Conservation (phyloP, 2,888 invertebrate genomes). For the Cheilosia impressa region DNA sequence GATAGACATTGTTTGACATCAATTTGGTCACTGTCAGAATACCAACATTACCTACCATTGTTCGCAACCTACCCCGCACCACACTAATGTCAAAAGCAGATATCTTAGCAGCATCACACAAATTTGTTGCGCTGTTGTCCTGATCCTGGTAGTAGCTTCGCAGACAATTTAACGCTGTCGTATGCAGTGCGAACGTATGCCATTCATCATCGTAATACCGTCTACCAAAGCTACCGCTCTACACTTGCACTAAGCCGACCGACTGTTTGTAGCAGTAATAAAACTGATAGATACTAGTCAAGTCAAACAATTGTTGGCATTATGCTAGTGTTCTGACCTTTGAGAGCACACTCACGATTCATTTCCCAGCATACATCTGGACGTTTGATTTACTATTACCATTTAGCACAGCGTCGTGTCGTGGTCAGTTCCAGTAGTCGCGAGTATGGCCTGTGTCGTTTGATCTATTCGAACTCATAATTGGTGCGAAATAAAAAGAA, state of each 20-base stretch:
- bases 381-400: slow-evolving; percentile 8
- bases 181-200: not conserved
- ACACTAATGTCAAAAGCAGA: no score
- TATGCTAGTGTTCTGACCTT: slow-evolving; percentile 53
- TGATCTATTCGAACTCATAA: slow-evolving; percentile 33
- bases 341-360: slow-evolving; percentile 43
- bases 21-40: no score
- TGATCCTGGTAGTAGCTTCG: no score
- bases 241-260: not conserved
- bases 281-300: not conserved
- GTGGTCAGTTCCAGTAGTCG: slow-evolving; percentile 6
- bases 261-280: not conserved
- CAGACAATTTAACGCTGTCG: not conserved
- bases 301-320: slow-evolving; percentile 37
- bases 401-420: not conserved
- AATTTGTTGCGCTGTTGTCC: no score
- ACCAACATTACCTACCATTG: no score
- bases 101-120: no score
- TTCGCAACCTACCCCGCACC: no score
- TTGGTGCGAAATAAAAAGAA: not conserved
- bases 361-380: slow-evolving; percentile 17
- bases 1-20: no score
- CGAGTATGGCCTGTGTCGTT: slow-evolving; percentile 33
- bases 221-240: not conserved
- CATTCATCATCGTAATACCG: slow-evolving; percentile 14